Percentiles rank a stretch among this genome's conserved stretches.
phyloP scores from a whole-genome alignment of 2,797 vertebrate species.

The Myotis findleyi region DNA sequence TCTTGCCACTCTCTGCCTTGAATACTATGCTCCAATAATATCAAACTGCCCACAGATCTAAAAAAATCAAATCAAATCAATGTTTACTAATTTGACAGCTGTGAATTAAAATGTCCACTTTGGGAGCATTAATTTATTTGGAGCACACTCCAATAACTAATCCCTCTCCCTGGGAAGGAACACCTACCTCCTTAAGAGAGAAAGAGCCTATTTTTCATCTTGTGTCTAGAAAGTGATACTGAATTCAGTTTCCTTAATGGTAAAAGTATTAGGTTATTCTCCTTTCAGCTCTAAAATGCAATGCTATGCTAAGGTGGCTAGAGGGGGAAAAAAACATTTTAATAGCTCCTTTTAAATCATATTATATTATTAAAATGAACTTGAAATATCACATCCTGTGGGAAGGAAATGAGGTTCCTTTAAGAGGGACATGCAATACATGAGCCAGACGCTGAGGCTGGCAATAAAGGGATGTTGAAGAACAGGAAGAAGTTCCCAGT shows the following conservation, averaged over 20 bases:
- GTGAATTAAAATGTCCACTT: background rate
- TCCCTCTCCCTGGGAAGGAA: conserved; percentile 9
- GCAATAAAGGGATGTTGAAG: background rate
- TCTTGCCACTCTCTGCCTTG: background rate
- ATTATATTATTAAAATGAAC: background rate
- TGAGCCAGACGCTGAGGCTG: background rate
- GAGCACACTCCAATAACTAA: background rate
- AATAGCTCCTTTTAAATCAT: background rate
- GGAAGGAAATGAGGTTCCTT: conserved; percentile 26
- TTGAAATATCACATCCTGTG: conserved; percentile 34
- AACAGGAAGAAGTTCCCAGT: background rate
- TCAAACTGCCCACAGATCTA: background rate
- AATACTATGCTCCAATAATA: background rate
- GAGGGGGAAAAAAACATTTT: background rate
- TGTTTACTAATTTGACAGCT: background rate
- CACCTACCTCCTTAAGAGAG: background rate
- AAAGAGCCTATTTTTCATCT: background rate
- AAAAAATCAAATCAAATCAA: background rate
- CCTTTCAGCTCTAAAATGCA: conserved; percentile 18
- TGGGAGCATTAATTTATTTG: background rate
- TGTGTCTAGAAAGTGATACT: conserved; percentile 2
- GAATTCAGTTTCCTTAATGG: conserved; percentile 19
- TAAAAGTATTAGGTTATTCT: background rate
- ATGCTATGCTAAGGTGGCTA: background rate
- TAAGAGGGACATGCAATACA: background rate